A percentile compares a stretch with the other conserved stretches of the same genome.
Evolutionary conservation across 2,888 invertebrate species (phyloP).

Genomic region (Steinernema carpocapsae): DNA sequence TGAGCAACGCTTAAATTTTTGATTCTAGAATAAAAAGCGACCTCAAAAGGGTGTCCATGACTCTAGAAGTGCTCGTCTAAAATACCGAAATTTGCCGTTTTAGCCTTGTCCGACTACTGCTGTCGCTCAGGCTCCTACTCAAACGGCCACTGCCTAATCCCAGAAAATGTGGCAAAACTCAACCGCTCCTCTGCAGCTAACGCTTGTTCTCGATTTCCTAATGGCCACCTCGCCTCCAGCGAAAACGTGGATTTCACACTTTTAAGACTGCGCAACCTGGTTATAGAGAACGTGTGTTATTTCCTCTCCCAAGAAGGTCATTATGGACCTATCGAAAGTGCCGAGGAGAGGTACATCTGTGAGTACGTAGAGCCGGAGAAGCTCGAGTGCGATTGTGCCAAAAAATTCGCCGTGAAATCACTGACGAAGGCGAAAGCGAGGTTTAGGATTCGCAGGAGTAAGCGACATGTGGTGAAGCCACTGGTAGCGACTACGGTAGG

Average conservation of each 20-base stretch:
- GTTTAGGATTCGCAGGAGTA: not conserved
- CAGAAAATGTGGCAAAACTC: not conserved
- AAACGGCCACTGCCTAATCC: not conserved
- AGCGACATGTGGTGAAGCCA: not conserved
- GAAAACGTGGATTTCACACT: not conserved
- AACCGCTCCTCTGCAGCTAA: not conserved
- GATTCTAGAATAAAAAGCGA: too few relatives aligned
- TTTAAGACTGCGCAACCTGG: not conserved
- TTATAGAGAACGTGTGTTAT: not conserved
- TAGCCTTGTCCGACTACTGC: not conserved
- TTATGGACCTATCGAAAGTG: not conserved
- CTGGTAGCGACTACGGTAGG: not conserved
- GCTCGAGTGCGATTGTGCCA: constrained; percentile 1
- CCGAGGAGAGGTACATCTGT: not conserved
- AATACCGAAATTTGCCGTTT: too few relatives aligned
- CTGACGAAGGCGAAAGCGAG: constrained; percentile 1
- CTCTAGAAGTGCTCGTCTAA: too few relatives aligned
- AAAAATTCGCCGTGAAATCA: constrained; percentile 8
- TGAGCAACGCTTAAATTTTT: too few relatives aligned
- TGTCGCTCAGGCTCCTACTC: not conserved
- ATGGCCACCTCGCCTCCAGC: not conserved
- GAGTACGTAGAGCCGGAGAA: constrained; percentile 17
- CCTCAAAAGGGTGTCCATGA: too few relatives aligned
- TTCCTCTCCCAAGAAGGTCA: not conserved
- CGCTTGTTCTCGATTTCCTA: not conserved